phyloP scores from a whole-genome alignment of 2,888 invertebrate genomes.

The Hipparchia sbordonii region DNA sequence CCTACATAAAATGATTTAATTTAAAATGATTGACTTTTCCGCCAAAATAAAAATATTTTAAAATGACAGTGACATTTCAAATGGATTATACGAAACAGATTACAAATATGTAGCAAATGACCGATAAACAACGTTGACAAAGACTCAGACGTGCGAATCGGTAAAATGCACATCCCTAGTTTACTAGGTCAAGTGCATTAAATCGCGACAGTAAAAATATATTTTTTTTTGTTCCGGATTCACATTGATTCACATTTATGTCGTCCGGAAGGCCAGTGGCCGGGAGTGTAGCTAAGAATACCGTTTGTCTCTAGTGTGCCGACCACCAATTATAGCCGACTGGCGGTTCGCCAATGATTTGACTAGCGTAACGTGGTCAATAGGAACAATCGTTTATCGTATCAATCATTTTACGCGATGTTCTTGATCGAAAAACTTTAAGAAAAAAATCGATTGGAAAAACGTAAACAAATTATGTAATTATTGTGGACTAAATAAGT shows the following conservation, averaged over 20 bases:
- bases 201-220: constrained; percentile 46
- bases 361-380: constrained; percentile 65
- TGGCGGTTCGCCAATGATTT: constrained; percentile 87
- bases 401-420: constrained; percentile 59
- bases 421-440: neutral
- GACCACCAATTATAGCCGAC: constrained; percentile 95
- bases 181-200: constrained; percentile 77
- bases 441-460: neutral
- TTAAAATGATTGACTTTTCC: neutral
- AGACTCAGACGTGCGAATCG: constrained; percentile 44
- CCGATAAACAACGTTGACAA: constrained; percentile 53
- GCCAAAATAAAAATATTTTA: constrained; percentile 9
- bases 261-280: constrained; percentile 74
- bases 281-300: constrained; percentile 86
- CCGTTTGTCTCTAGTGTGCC: constrained; percentile 82
- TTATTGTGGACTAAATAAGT: neutral
- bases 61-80: constrained; percentile 28
- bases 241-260: constrained; percentile 46
- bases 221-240: constrained; percentile 64
- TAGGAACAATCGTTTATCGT: constrained; percentile 70
- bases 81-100: constrained; percentile 9
- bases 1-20: too few species aligned
- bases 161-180: constrained; percentile 48
- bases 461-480: neutral
- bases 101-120: constrained; percentile 31